phyloP scores from a whole-genome alignment of 92 coral and sea anemone genomes.

The Zoanthus sociatus region DNA sequence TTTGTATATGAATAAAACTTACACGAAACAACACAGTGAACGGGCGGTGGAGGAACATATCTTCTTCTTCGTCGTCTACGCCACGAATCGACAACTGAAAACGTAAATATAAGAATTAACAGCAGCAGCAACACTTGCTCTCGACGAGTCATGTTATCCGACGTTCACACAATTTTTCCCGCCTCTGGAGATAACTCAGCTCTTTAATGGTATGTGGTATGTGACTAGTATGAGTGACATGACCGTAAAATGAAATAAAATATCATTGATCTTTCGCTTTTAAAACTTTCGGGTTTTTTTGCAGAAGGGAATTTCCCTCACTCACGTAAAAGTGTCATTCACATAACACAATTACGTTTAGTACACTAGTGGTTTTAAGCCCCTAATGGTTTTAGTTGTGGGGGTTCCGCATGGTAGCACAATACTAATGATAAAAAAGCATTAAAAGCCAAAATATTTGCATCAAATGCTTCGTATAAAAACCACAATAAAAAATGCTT shows the following conservation, averaged over 20 bases:
- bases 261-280: neutral
- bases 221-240: neutral
- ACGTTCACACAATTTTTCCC: neutral
- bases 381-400: neutral
- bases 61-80: slow-evolving; percentile 80
- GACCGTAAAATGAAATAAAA: neutral
- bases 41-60: slow-evolving; percentile 70
- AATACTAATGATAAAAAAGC: no score
- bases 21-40: slow-evolving; percentile 72
- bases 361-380: neutral
- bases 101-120: neutral
- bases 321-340: neutral
- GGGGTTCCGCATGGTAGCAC: no score
- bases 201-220: neutral
- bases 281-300: neutral
- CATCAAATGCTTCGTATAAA: no score
- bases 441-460: no score
- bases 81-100: slow-evolving; percentile 44
- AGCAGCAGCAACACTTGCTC: neutral
- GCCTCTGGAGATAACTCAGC: neutral
- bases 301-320: neutral
- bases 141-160: neutral
- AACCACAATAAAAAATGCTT: no score
- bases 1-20: slow-evolving; percentile 4
- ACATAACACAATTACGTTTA: neutral